A percentile compares a stretch with the other conserved stretches of the same genome.
These are phyloP conservation scores for Melipona beecheii DNA, from an alignment of 2,888 invertebrate species.

Conservation along the genomic window DNA sequence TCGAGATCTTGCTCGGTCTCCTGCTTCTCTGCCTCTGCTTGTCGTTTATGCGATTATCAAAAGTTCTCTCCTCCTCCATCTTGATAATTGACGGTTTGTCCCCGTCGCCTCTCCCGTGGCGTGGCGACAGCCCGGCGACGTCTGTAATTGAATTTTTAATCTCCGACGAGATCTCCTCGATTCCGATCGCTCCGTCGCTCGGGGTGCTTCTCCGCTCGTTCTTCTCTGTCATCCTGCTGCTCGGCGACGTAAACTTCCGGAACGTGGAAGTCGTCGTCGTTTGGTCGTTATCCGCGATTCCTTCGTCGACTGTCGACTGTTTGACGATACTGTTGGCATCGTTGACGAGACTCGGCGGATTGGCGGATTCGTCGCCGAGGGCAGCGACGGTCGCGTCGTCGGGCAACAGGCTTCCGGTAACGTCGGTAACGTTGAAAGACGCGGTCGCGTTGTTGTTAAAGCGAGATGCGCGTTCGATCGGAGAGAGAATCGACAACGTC, in stretches of 20 bases:
- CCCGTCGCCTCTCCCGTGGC: constrained; percentile 36
- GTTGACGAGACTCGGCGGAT: no score
- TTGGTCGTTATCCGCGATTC: constrained; percentile 26
- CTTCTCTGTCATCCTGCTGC: neutral
- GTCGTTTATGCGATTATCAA: constrained; percentile 64
- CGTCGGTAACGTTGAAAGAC: constrained; percentile 58
- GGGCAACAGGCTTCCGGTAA: neutral
- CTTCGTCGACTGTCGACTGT: constrained; percentile 9
- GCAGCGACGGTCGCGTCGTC: constrained; percentile 9
- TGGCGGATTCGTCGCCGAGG: neutral
- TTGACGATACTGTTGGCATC: neutral
- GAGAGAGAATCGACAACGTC: constrained; percentile 47
- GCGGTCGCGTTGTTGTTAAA: constrained; percentile 28
- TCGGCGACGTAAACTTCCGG: constrained; percentile 45
- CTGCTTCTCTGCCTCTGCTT: constrained; percentile 28
- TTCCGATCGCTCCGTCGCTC: constrained; percentile 25
- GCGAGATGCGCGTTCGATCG: constrained; percentile 37
- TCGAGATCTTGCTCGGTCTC: constrained; percentile 47
- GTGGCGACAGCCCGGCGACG: constrained; percentile 22
- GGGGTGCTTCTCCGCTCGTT: neutral
- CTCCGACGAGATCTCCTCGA: constrained; percentile 43
- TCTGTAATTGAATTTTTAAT: constrained; percentile 61
- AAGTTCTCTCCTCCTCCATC: constrained; percentile 50
- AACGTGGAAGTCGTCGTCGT: constrained; percentile 62
- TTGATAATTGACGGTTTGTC: constrained; percentile 51